A percentile compares a stretch with the other conserved stretches of the same genome.
phyloP scores from a whole-genome alignment of 2,888 invertebrate genomes.

The Eilema sororculum region DNA sequence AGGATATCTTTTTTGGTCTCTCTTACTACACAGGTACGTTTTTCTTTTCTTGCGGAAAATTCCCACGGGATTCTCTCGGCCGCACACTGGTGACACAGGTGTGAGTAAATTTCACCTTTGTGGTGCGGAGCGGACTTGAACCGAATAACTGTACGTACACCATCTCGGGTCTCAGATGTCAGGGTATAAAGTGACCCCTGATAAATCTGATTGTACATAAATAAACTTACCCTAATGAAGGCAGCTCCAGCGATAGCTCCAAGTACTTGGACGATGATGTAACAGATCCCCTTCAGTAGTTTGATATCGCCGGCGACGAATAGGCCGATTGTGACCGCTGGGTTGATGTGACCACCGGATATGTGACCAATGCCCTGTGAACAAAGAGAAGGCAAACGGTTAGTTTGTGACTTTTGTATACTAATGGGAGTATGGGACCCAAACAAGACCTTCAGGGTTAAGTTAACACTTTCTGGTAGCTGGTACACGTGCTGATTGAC shows the following conservation, averaged over 20 bases:
- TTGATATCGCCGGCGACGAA: constrained; percentile 93
- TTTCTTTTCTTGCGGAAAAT: not conserved
- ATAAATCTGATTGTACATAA: too few species aligned
- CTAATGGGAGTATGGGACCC: not conserved
- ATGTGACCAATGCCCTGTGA: constrained; percentile 93
- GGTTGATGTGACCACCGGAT: constrained; percentile 97
- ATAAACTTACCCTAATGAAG: constrained; percentile 88
- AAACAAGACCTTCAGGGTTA: not conserved
- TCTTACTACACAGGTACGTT: not conserved
- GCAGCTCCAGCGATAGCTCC: constrained; percentile 94
- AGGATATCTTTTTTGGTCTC: not conserved
- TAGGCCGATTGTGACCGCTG: constrained; percentile 95
- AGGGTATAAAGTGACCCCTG: too few species aligned
- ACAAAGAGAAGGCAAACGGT: constrained; percentile 42
- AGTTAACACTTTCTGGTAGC: not conserved
- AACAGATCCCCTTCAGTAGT: constrained; percentile 92
- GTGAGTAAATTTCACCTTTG: too few species aligned
- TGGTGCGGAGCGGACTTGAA: too few species aligned
- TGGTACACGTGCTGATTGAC: not conserved
- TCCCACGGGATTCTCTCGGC: too few species aligned
- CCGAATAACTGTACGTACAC: too few species aligned
- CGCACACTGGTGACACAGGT: too few species aligned
- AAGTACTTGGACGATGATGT: constrained; percentile 92
- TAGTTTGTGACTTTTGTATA: not conserved
- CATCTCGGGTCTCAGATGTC: too few species aligned